These are phyloP conservation scores for Eilema caniola DNA, from an alignment of 2,888 invertebrate genomes.

Conservation along the genomic window DNA sequence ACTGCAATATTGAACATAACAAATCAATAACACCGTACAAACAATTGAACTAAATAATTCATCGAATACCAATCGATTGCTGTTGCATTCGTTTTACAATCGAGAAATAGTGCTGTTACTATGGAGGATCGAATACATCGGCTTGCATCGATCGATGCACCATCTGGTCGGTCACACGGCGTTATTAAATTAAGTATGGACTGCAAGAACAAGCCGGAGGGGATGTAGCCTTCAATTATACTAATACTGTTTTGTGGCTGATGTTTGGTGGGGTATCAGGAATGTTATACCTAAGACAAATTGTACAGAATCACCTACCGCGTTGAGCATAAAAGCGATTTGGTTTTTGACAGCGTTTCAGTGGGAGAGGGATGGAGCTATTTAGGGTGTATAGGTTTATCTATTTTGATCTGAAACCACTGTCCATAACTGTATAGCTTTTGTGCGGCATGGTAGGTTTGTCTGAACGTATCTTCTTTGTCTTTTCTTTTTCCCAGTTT, in stretches of 20 bases:
- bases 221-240: slow-evolving; percentile 2
- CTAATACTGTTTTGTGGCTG: neutral
- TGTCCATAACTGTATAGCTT: too few species aligned
- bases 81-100: slow-evolving; percentile 1
- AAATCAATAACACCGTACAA: neutral
- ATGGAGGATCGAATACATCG: neutral
- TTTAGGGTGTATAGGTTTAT: too few species aligned
- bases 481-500: too few species aligned
- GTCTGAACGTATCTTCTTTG: too few species aligned
- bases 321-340: too few species aligned
- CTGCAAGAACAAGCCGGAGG: neutral
- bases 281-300: too few species aligned
- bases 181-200: slow-evolving; percentile 17
- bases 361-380: too few species aligned
- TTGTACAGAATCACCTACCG: too few species aligned
- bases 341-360: too few species aligned
- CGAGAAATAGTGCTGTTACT: neutral
- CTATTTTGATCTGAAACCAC: too few species aligned
- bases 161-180: slow-evolving; percentile 15
- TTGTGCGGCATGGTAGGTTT: too few species aligned
- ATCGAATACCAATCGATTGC: neutral
- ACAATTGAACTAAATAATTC: neutral
- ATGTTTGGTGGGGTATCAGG: too few species aligned
- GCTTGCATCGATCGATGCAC: slow-evolving; percentile 14
- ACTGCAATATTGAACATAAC: neutral